Conservation (phyloP, 2,888 invertebrate genomes). For the Tillus elongatus region DNA sequence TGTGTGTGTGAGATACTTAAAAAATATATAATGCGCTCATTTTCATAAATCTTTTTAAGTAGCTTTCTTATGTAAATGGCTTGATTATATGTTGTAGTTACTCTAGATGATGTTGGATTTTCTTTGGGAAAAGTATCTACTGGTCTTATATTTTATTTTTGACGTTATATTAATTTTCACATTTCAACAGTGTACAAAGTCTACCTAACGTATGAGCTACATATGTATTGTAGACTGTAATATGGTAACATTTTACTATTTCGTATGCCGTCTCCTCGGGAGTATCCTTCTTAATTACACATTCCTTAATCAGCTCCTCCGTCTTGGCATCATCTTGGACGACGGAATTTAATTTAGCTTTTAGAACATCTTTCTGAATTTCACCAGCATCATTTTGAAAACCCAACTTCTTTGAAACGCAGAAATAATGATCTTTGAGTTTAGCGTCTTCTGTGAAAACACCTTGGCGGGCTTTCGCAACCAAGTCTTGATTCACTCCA, state of each 20-base stretch:
- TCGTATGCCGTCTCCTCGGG: constrained; percentile 25
- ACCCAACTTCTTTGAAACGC: constrained; percentile 26
- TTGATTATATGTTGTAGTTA: no score
- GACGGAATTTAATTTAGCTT: constrained; percentile 17
- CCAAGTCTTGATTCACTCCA: constrained; percentile 22
- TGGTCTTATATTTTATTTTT: no score
- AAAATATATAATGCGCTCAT: no score
- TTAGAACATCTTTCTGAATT: constrained; percentile 23
- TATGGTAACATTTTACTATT: constrained; percentile 27
- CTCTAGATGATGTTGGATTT: no score
- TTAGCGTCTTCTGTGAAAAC: constrained; percentile 25
- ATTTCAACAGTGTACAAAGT: no score
- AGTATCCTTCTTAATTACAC: constrained; percentile 21
- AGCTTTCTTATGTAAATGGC: no score
- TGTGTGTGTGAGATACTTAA: no score
- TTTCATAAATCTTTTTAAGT: no score
- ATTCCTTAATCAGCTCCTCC: constrained; percentile 22
- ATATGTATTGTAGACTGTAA: no score
- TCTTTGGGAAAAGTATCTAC: no score
- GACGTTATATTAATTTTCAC: no score
- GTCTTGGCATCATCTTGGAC: constrained; percentile 19
- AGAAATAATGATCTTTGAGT: constrained; percentile 24
- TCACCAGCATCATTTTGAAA: constrained; percentile 28
- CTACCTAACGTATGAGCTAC: no score
- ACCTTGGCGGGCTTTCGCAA: constrained; percentile 23